These are phyloP conservation scores for Augochlora pura DNA, from an alignment of 1,140 invertebrate species.

Conservation along the genomic window DNA sequence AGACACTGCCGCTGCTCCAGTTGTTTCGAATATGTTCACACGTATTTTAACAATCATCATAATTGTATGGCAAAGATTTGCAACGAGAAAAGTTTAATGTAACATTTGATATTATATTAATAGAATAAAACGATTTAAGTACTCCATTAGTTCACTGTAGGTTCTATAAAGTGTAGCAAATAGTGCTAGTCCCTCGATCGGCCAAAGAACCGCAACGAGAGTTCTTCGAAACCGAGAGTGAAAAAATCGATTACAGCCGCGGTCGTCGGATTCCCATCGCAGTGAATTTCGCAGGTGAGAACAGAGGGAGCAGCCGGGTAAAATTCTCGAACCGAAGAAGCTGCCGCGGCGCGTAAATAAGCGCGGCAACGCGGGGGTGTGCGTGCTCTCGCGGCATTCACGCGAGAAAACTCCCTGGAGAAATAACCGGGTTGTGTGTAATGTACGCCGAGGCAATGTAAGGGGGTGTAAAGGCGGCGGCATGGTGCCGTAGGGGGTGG, in stretches of 20 bases:
- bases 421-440: conserved; percentile 76
- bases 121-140: no score
- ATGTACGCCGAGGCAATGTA: conserved; percentile 74
- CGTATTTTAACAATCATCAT: no score
- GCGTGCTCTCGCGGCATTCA: conserved; percentile 70
- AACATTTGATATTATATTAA: no score
- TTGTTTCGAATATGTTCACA: no score
- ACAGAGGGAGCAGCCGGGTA: background rate
- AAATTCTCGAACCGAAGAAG: conserved; percentile 29
- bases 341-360: conserved; percentile 36
- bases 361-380: conserved; percentile 55
- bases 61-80: no score
- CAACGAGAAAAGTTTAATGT: no score
- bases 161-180: no score
- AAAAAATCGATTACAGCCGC: background rate
- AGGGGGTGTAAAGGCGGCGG: conserved; percentile 58
- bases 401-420: conserved; percentile 75
- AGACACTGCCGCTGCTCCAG: no score
- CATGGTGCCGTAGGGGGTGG: conserved; percentile 20
- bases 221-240: no score
- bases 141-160: no score
- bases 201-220: no score
- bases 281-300: background rate
- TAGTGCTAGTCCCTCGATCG: no score
- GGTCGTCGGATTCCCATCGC: background rate